These are phyloP conservation scores for Cebidichthys violaceus DNA, from an alignment of 2,113 vertebrate species.

Conservation along the genomic window DNA sequence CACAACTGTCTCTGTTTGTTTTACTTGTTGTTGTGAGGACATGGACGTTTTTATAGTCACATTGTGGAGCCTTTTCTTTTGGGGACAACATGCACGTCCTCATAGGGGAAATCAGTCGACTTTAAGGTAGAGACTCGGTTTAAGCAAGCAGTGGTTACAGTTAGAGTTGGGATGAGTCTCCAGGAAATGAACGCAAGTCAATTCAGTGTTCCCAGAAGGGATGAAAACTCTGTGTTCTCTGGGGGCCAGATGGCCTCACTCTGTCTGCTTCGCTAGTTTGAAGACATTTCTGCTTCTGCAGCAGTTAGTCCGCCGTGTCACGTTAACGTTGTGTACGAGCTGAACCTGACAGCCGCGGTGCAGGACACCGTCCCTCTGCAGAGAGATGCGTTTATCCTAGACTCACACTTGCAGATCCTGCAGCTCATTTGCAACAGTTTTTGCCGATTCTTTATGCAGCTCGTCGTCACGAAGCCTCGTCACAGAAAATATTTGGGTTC, in stretches of 20 bases:
- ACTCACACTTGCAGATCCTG: neutral
- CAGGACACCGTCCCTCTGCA: neutral
- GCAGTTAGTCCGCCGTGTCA: conserved; percentile 61
- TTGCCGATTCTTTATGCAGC: neutral
- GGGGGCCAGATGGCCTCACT: conserved; percentile 63
- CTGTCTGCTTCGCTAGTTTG: conserved; percentile 39
- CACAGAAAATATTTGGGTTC: neutral
- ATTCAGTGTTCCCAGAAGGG: no score
- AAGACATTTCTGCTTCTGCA: conserved; percentile 61
- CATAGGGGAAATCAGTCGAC: no score
- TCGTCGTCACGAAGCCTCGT: fast-evolving
- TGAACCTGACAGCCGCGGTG: conserved; percentile 7
- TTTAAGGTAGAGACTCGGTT: no score
- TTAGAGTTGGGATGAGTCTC: neutral
- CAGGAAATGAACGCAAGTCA: neutral
- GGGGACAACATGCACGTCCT: no score
- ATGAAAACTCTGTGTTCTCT: conserved; percentile 2
- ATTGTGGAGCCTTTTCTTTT: no score
- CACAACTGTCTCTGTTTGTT: no score
- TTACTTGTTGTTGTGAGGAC: no score
- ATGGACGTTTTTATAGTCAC: no score
- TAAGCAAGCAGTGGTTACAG: no score
- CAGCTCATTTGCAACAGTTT: neutral
- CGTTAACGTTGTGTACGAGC: neutral
- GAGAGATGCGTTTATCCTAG: neutral